Evolutionary conservation across 2,888 invertebrate genomes (phyloP).

Genomic region (Acronicta aceris): DNA sequence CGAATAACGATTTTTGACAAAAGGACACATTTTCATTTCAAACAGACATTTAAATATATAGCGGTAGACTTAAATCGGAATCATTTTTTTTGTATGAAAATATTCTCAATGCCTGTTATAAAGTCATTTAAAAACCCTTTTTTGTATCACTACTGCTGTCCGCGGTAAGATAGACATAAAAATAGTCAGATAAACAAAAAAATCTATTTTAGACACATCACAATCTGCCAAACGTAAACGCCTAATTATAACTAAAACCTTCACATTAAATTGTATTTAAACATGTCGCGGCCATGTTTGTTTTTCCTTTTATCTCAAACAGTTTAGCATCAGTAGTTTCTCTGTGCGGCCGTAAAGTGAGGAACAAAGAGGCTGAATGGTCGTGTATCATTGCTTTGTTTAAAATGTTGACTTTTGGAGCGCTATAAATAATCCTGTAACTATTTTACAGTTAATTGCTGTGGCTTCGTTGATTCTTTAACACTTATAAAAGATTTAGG

Average conservation of each 20-base stretch:
- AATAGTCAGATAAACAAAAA: no score
- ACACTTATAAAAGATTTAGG: conserved; percentile 1
- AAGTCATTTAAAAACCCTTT: no score
- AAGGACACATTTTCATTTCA: no score
- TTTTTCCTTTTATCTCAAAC: conserved; percentile 46
- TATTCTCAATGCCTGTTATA: no score
- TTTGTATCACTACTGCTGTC: no score
- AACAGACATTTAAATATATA: no score
- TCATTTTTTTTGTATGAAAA: no score
- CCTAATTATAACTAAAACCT: conserved; percentile 25
- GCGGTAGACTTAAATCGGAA: no score
- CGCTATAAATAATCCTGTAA: conserved; percentile 45
- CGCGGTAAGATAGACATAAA: no score
- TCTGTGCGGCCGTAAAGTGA: conserved; percentile 41
- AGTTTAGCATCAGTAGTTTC: conserved; percentile 44
- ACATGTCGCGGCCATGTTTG: conserved; percentile 27
- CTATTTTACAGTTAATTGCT: conserved; percentile 13
- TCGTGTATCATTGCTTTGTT: conserved; percentile 45
- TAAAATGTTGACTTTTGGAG: conserved; percentile 46
- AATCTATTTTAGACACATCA: conserved; percentile 47
- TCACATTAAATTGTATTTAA: conserved; percentile 32
- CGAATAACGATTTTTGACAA: no score
- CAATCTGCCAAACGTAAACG: conserved; percentile 49
- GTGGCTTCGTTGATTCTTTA: conserved; percentile 19
- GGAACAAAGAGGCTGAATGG: conserved; percentile 48